Evolutionary conservation across 1,140 invertebrate genomes (phyloP).

Genomic region (Lysiphlebus fabarum): DNA sequence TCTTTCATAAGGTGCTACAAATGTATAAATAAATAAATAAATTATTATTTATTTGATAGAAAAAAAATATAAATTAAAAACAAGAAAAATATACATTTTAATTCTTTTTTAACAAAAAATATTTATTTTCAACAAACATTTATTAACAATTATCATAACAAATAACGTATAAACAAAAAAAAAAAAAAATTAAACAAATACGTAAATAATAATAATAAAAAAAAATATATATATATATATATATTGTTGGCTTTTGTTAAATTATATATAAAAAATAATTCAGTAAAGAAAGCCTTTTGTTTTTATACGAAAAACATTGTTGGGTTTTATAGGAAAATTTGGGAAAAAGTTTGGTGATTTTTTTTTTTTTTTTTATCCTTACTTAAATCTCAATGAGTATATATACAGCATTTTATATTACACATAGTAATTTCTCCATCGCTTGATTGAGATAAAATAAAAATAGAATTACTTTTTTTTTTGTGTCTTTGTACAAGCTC

Average conservation of each 20-base stretch:
- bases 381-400: conserved; percentile 14
- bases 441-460: neutral
- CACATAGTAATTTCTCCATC: conserved; percentile 10
- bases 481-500: conserved; percentile 25
- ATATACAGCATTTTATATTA: conserved; percentile 32
- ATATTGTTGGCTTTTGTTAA: no score
- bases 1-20: no score
- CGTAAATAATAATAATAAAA: conserved; percentile 33
- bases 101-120: conserved; percentile 42
- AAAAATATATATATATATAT: conserved; percentile 26
- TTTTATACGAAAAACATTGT: no score
- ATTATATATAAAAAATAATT: no score
- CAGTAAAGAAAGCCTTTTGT: no score
- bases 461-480: neutral
- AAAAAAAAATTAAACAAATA: conserved; percentile 40
- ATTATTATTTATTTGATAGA: no score
- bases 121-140: conserved; percentile 40
- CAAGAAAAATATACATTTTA: conserved; percentile 1
- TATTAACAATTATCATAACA: conserved; percentile 20
- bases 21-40: no score
- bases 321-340: neutral
- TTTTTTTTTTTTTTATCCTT: conserved; percentile 3
- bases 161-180: conserved; percentile 42
- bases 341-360: neutral
- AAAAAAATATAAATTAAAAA: neutral